Conservation (phyloP, 2,797 vertebrate species). For the Mormyrops boulengeri region DNA sequence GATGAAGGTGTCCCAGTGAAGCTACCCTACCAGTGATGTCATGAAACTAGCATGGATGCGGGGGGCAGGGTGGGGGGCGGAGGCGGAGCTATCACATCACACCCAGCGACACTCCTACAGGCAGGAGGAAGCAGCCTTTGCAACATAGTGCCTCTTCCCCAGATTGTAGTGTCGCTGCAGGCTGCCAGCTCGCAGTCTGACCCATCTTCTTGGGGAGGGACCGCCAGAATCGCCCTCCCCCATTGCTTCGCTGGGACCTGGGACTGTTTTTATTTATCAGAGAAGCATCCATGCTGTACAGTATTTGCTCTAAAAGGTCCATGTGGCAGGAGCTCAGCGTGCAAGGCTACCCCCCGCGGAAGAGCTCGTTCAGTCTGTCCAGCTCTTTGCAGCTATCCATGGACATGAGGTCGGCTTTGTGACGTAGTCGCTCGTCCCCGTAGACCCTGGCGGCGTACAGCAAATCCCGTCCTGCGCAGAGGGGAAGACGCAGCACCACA, state of each 20-base stretch:
- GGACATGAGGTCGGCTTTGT: conserved; percentile 86
- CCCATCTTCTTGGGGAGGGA: conserved; percentile 25
- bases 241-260: not conserved
- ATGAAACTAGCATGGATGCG: not conserved
- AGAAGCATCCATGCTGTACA: conserved; percentile 46
- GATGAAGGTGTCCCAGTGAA: not conserved
- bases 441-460: conserved; percentile 92
- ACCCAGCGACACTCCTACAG: not conserved
- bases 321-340: conserved; percentile 33
- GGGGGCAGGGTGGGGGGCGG: not conserved
- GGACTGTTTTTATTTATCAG: conserved; percentile 27
- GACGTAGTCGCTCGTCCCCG: conserved; percentile 82
- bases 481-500: conserved; percentile 7
- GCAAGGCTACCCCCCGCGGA: conserved; percentile 78
- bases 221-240: not conserved
- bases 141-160: conserved; percentile 12
- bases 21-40: not conserved
- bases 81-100: not conserved
- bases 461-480: conserved; percentile 79
- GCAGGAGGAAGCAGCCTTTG: not conserved
- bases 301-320: conserved; percentile 34
- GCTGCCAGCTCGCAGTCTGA: conserved; percentile 22
- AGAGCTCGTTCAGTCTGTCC: conserved; percentile 86
- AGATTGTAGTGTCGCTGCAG: not conserved
- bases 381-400: conserved; percentile 97